Evolutionary conservation across 2,797 vertebrate genomes (phyloP).

Genomic region (Zenarchopterus dispar): DNA sequence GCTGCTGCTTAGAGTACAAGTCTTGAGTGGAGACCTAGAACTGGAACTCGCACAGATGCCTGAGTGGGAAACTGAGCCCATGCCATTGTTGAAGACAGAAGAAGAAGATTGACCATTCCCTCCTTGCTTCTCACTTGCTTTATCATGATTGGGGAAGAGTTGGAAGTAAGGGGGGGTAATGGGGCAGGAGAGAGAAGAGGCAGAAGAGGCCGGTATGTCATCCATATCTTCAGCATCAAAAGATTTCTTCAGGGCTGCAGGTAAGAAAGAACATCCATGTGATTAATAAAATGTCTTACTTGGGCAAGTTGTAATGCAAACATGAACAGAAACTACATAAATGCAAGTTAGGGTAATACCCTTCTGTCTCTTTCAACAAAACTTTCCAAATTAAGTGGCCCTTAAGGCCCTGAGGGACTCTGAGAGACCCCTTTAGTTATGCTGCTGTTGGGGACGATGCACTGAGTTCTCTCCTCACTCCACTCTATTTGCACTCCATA

Average conservation of each 20-base stretch:
- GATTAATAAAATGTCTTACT: not conserved
- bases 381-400: too few relatives aligned
- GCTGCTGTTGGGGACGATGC: too few relatives aligned
- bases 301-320: not conserved
- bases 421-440: too few relatives aligned
- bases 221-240: conserved; percentile 88
- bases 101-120: conserved; percentile 39
- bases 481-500: too few relatives aligned
- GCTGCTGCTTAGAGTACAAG: conserved; percentile 72
- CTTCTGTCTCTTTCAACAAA: too few relatives aligned
- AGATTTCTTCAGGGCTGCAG: conserved; percentile 88
- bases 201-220: conserved; percentile 67
- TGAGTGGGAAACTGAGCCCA: conserved; percentile 57
- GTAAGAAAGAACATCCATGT: conserved; percentile 7
- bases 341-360: not conserved
- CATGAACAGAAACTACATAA: not conserved
- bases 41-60: conserved; percentile 63
- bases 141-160: conserved; percentile 62
- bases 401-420: too few relatives aligned
- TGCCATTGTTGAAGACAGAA: conserved; percentile 45
- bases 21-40: conserved; percentile 70
- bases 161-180: conserved; percentile 69
- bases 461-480: too few relatives aligned
- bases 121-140: conserved; percentile 58
- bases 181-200: conserved; percentile 67